Evolutionary conservation across 2,113 vertebrate genomes (phyloP).

Genomic region (Sarotherodon lohbergeri): DNA sequence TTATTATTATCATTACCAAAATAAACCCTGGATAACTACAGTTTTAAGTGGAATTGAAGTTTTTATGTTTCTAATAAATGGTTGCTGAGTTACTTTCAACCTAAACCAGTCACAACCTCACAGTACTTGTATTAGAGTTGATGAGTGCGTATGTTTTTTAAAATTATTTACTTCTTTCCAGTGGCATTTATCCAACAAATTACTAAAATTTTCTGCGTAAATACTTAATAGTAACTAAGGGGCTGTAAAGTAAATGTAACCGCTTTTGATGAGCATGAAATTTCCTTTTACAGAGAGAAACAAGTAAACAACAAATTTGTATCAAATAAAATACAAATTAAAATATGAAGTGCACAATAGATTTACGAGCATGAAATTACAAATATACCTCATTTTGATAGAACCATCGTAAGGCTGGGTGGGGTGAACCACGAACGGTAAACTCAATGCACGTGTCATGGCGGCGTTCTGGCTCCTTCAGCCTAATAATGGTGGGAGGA

Average conservation of each 20-base stretch:
- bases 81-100: not conserved
- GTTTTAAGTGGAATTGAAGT: not conserved
- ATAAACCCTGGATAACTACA: not conserved
- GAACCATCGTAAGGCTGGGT: constrained; percentile 84
- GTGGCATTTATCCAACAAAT: not conserved
- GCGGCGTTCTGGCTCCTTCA: constrained; percentile 83
- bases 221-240: not conserved
- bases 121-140: not conserved
- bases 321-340: not conserved
- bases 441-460: constrained; percentile 94
- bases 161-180: not conserved
- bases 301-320: not conserved
- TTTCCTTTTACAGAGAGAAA: not conserved
- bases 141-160: not conserved
- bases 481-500: constrained; percentile 81
- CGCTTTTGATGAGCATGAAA: not conserved
- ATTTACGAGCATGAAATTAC: not conserved
- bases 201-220: not conserved
- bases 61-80: not conserved
- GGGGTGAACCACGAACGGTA: constrained; percentile 85
- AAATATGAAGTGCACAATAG: not conserved
- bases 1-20: not conserved
- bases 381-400: constrained; percentile 65
- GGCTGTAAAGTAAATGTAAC: not conserved
- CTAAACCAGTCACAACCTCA: not conserved